Percentiles rank a stretch among this genome's conserved stretches.
These are phyloP conservation scores for Typhlichthys subterraneus DNA, from an alignment of 2,797 vertebrate species.

Conservation along the genomic window DNA sequence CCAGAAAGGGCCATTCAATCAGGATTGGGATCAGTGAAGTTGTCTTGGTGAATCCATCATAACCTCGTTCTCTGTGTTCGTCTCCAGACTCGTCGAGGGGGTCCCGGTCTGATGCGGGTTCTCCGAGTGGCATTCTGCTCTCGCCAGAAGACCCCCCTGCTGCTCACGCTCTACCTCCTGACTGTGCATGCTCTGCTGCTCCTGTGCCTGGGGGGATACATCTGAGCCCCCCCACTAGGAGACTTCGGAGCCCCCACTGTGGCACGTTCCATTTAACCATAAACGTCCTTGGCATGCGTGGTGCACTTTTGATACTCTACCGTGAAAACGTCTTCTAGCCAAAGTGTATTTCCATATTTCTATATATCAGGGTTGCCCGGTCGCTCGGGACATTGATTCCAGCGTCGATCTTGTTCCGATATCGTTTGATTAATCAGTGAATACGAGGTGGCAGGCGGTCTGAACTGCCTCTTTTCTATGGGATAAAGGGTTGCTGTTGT, in stretches of 20 bases:
- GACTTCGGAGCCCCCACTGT: not conserved
- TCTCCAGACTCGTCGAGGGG: conserved; percentile 76
- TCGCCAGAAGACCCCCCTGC: conserved; percentile 84
- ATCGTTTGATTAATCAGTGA: not conserved
- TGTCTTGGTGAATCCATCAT: no score
- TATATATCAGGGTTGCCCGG: conserved; percentile 1
- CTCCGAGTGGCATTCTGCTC: conserved; percentile 82
- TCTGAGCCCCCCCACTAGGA: conserved; percentile 71
- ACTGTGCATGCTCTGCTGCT: conserved; percentile 86
- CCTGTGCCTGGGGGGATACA: conserved; percentile 87
- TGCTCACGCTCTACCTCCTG: conserved; percentile 84
- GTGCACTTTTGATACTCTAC: conserved; percentile 66
- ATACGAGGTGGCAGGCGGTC: no score
- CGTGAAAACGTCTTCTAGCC: conserved; percentile 44
- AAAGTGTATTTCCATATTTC: conserved; percentile 46
- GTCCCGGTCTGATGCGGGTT: conserved; percentile 78
- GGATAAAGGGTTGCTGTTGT: no score
- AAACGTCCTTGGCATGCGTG: conserved; percentile 20
- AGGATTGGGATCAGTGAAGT: no score
- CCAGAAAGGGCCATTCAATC: no score
- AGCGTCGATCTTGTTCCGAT: not conserved
- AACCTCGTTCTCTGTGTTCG: not conserved
- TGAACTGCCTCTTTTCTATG: no score
- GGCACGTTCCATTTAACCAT: not conserved
- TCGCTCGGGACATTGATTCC: conserved; percentile 20